Base-by-base conservation (phyloP, 2,797 vertebrate species). In the Nyctibius grandis region DNA sequence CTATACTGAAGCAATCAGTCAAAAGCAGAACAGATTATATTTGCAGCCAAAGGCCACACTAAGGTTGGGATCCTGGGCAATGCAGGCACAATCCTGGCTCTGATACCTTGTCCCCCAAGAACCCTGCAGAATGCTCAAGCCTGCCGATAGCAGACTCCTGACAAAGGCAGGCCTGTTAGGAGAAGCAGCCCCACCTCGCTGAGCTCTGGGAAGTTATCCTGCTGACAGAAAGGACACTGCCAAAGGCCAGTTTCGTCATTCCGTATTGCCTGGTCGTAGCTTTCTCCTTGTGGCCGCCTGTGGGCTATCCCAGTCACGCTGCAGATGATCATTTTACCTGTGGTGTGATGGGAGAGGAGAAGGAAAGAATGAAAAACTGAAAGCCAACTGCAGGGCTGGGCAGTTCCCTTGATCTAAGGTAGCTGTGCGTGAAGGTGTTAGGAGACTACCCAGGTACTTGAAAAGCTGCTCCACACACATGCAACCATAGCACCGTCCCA, bases 181-280 rank as follows among this genome's bases (percentile, higher is more conserved):
- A 91, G 82, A 47, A 86, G 85, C 67, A 69, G 34, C 13, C 96
- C 14, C 67, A 99, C 99, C 99, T 99, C 99, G 3, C 99, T 99
- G 79, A 99, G 99, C 85, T 99, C 99, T 44, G 99, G 99, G 73
- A 99, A 99, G 97, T 99, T 99, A 97, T 99, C 99, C 96, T 99
- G 99, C 89, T 99, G 99, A 88, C 99, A 99, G 98, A 99, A 99
- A 60, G 99, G 99, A 97, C 99, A 99, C 95, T 99, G 99, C 99
- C 99, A 99, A 31, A 99, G 98, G 9, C 99, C 99, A 0, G 99
- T 99, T 72, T 99, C 97, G 7, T 99, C 99, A 0, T 99, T 99
- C 50, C 99, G 97, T 90, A 99, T 99, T 1, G 99, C 99, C 97
- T 99, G 99, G 98, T 99, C 99, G 1, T 99, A 99, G 97, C 99